Base-by-base conservation (phyloP, 1,140 invertebrate genomes). In the Probaryconus sp. region DNA sequence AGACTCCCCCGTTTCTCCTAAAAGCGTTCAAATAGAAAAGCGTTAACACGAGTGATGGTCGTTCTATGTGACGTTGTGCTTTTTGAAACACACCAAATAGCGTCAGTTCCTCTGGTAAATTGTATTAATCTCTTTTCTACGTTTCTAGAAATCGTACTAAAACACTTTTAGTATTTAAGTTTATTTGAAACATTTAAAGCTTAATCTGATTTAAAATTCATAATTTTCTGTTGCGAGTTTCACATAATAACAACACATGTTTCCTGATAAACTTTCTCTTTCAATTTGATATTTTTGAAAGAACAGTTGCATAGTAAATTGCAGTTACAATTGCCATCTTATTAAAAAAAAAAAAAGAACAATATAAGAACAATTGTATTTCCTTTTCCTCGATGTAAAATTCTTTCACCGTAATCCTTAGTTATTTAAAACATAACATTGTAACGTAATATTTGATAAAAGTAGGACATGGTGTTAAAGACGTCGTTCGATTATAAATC, bases 401-500 rank as follows among this genome's bases (percentile, higher is more conserved):
- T n/a, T n/a, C n/a, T n/a, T n/a, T n/a, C n/a, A n/a, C n/a, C n/a
- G n/a, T n/a, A n/a, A n/a, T n/a, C n/a, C n/a, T n/a, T n/a, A n/a
- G n/a, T n/a, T n/a, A n/a, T n/a, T n/a, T n/a, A n/a, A n/a, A n/a
- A n/a, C n/a, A n/a, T n/a, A 63, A 50, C 51, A 40, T 26, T 20
- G 53, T 64, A 73, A 65, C n/a, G n/a, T 73, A 53, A 56, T 76
- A 17, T n/a, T 48, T 67, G 47, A 71, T 71, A 64, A 71, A 76
- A 68, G 16, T 64, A 14, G 31, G 64, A 53, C 56, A 51, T 53
- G 11, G 53, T 60, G 60, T 64, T 67, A 48, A 38, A 55, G 55
- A 55, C 60, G 55, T 76, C 73, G 68, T 71, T 68, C 67, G 73
- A 76, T 71, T 76, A 71, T 76, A 67, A 58, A 47, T 30, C 61